Percentiles rank a stretch among this genome's conserved stretches.
These are phyloP conservation scores for Herpailurus yagouaroundi DNA, from an alignment of 2,113 vertebrate genomes.

Conservation along the genomic window DNA sequence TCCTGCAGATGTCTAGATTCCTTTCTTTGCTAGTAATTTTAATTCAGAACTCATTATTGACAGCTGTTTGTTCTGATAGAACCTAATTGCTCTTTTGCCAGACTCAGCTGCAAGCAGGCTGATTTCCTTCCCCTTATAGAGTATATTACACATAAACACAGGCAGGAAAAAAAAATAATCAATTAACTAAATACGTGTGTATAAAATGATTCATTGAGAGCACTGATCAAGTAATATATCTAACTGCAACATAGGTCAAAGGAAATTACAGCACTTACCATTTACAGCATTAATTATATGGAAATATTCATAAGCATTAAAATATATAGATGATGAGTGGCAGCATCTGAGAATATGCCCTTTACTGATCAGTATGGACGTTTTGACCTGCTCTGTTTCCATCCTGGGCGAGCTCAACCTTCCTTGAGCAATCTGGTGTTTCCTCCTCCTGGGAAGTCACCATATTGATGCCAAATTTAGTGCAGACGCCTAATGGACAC, in stretches of 20 bases:
- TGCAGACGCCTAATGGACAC: not conserved
- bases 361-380: not conserved
- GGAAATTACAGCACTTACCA: slow-evolving; percentile 84
- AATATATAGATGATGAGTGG: slow-evolving; percentile 70
- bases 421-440: not conserved
- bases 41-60: slow-evolving; percentile 88
- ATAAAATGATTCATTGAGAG: slow-evolving; percentile 84
- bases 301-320: slow-evolving; percentile 80
- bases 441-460: not conserved
- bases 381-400: not conserved
- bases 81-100: slow-evolving; percentile 86
- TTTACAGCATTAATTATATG: slow-evolving; percentile 82
- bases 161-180: slow-evolving; percentile 81
- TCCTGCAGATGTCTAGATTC: slow-evolving; percentile 88
- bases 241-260: slow-evolving; percentile 86
- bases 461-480: not conserved
- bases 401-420: not conserved
- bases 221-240: slow-evolving; percentile 84
- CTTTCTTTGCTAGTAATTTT: slow-evolving; percentile 87
- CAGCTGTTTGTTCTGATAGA: slow-evolving; percentile 89
- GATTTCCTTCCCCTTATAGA: slow-evolving; percentile 83
- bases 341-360: slow-evolving; percentile 51
- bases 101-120: slow-evolving; percentile 85
- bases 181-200: slow-evolving; percentile 87
- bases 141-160: slow-evolving; percentile 87